Conservation (phyloP, 2,113 vertebrate genomes). For the Perca fluviatilis region DNA sequence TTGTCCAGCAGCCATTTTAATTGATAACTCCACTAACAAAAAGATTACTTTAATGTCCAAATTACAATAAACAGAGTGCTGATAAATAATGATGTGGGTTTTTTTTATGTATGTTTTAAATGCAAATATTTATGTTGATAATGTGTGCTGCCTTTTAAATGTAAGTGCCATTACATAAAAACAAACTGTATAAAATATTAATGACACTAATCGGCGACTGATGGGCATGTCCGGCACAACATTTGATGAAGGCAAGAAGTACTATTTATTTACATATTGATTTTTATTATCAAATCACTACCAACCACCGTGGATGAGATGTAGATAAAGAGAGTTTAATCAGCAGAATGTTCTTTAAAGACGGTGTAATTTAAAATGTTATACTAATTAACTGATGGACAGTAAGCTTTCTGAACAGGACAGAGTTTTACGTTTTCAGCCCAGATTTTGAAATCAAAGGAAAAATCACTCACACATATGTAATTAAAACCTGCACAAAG, state of each 20-base stretch:
- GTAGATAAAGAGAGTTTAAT: neutral
- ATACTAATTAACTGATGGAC: neutral
- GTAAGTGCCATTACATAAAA: neutral
- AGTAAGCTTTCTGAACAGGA: neutral
- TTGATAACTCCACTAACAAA: neutral
- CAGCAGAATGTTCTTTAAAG: neutral
- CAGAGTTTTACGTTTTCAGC: neutral
- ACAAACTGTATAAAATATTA: neutral
- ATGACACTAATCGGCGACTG: neutral
- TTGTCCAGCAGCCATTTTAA: neutral
- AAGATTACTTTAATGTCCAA: neutral
- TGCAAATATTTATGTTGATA: neutral
- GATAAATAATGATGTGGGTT: neutral
- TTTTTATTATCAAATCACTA: neutral
- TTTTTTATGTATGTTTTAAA: too few species aligned
- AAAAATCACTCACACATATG: neutral
- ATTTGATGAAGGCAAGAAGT: neutral
- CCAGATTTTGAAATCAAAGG: neutral
- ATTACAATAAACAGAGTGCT: neutral
- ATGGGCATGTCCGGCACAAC: neutral
- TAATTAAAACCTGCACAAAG: slow-evolving; percentile 21
- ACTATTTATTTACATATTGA: neutral
- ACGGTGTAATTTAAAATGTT: neutral
- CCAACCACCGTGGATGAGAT: neutral
- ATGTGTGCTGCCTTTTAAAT: slow-evolving; percentile 1